These are phyloP conservation scores for Drosophila bifasciata DNA, from an alignment of 1,140 invertebrate species.

Conservation along the genomic window DNA sequence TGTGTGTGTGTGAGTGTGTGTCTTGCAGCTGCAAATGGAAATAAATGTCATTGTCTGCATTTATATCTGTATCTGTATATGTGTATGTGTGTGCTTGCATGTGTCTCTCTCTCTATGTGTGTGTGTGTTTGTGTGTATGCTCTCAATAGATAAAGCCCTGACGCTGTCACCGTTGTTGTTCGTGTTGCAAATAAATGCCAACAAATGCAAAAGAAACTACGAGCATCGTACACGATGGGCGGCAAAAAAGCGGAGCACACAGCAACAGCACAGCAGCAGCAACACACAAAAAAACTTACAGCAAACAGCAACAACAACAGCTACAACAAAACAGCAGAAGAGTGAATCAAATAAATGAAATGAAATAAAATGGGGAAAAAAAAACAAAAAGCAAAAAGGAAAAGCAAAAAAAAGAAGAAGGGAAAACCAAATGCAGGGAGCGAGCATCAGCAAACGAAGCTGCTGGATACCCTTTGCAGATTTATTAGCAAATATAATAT, in stretches of 20 bases:
- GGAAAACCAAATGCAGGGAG: too few species aligned
- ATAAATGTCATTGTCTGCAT: slow-evolving; percentile 54
- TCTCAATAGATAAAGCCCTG: slow-evolving; percentile 49
- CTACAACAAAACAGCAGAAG: slow-evolving; percentile 17
- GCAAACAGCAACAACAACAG: slow-evolving; percentile 11
- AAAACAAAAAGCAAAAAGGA: slow-evolving; percentile 15
- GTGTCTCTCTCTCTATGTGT: not conserved
- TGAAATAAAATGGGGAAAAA: slow-evolving; percentile 67
- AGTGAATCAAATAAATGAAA: slow-evolving; percentile 66
- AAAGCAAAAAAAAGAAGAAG: not conserved
- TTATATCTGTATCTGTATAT: not conserved
- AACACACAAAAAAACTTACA: slow-evolving; percentile 8
- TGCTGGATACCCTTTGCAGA: too few species aligned
- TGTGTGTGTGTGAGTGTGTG: not conserved
- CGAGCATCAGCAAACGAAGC: too few species aligned
- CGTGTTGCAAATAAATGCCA: slow-evolving; percentile 40
- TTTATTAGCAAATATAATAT: too few species aligned
- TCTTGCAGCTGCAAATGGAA: slow-evolving; percentile 59
- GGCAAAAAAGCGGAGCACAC: slow-evolving; percentile 5
- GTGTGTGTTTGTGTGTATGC: slow-evolving; percentile 16
- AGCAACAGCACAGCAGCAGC: too few species aligned
- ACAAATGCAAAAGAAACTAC: slow-evolving; percentile 17
- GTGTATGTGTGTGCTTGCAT: not conserved
- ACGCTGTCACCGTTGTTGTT: slow-evolving; percentile 26
- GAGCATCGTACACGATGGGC: not conserved